These are phyloP conservation scores for Drosophila cardini DNA, from an alignment of 1,140 invertebrate species.

Conservation along the genomic window DNA sequence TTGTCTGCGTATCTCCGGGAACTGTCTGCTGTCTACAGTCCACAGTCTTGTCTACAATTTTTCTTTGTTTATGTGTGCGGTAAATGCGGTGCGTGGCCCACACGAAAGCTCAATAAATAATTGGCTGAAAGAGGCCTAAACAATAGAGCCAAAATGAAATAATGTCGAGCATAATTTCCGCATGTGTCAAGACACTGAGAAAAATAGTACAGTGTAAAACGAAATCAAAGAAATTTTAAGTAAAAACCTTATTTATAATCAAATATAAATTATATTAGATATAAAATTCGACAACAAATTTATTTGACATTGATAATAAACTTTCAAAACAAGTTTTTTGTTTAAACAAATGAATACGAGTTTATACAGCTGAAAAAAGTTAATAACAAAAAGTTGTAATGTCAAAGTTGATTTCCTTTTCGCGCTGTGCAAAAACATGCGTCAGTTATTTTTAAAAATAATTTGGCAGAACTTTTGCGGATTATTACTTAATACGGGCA, in stretches of 20 bases:
- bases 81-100: conserved; percentile 37
- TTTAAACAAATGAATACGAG: too few relatives aligned
- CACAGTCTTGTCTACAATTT: conserved; percentile 4
- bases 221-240: not conserved
- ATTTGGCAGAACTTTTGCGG: conserved; percentile 8
- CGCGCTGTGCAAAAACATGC: not conserved
- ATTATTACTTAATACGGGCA: conserved; percentile 7
- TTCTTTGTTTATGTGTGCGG: conserved; percentile 14
- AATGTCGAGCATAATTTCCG: conserved; percentile 22
- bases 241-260: not conserved
- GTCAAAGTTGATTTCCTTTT: not conserved
- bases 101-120: conserved; percentile 24
- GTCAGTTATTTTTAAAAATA: not conserved
- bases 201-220: not conserved
- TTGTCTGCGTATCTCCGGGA: not conserved
- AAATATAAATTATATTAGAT: too few relatives aligned
- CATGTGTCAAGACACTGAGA: conserved; percentile 33
- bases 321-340: too few relatives aligned
- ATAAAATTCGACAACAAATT: too few relatives aligned
- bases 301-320: too few relatives aligned
- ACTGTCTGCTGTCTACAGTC: not conserved
- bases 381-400: not conserved
- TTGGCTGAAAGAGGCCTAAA: conserved; percentile 26
- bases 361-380: too few relatives aligned
- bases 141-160: conserved; percentile 24